These are phyloP conservation scores for Ictalurus punctatus DNA, from an alignment of 2,113 vertebrate genomes.

Conservation along the genomic window DNA sequence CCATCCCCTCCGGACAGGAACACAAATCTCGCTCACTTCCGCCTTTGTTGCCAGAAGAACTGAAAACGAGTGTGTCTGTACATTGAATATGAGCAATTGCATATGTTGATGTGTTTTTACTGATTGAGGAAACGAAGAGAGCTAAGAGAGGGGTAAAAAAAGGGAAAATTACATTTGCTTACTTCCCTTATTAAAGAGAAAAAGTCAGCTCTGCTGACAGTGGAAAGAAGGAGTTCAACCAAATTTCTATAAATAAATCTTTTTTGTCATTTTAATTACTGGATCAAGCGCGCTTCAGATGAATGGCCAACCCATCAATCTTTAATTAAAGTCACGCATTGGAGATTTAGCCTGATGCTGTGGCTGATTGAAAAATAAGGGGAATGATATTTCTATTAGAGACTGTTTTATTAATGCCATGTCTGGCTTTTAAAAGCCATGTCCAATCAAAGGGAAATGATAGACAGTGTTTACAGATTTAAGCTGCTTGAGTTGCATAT, in stretches of 20 bases:
- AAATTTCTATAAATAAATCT: conserved; percentile 79
- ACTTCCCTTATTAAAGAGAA: conserved; percentile 62
- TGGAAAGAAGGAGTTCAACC: conserved; percentile 69
- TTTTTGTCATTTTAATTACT: conserved; percentile 81
- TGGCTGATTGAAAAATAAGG: conserved; percentile 81
- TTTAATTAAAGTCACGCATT: conserved; percentile 82
- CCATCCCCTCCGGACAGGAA: conserved; percentile 59
- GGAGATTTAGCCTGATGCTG: conserved; percentile 72
- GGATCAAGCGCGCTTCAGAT: conserved; percentile 74
- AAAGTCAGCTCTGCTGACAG: conserved; percentile 64
- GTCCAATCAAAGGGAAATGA: conserved; percentile 71
- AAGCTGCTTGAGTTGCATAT: conserved; percentile 55
- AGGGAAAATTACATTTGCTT: conserved; percentile 54
- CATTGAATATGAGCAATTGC: conserved; percentile 63
- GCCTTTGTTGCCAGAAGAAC: conserved; percentile 69
- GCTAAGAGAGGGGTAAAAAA: conserved; percentile 19
- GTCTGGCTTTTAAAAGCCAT: conserved; percentile 76
- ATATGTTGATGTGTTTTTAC: conserved; percentile 53
- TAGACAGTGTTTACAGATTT: conserved; percentile 62
- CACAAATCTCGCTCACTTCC: conserved; percentile 69
- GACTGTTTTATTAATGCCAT: conserved; percentile 81
- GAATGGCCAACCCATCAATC: conserved; percentile 75
- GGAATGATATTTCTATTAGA: conserved; percentile 82
- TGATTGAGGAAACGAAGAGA: conserved; percentile 47
- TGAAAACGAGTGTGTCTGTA: conserved; percentile 78